Conservation (phyloP, 2,113 vertebrate genomes). For the Serinus canaria region DNA sequence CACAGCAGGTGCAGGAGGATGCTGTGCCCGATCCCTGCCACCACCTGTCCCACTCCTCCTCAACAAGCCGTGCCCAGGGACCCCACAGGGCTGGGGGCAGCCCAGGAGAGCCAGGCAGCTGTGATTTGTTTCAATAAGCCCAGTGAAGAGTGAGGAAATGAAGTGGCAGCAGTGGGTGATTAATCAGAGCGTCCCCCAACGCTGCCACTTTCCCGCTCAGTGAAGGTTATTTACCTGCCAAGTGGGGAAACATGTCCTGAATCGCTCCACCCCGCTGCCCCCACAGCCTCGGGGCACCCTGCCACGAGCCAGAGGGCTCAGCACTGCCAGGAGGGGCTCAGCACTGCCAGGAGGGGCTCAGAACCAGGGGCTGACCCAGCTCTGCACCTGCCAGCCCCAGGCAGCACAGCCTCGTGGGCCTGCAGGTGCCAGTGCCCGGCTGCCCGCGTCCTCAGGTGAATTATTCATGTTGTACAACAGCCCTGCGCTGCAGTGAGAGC, state of each 20-base stretch:
- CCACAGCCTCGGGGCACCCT: background rate
- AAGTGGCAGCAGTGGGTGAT: conserved; percentile 64
- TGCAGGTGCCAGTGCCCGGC: background rate
- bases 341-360: background rate
- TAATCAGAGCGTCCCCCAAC: conserved; percentile 63
- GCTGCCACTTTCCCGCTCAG: conserved; percentile 33
- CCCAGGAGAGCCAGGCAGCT: background rate
- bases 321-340: background rate
- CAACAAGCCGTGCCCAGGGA: rapidly evolving
- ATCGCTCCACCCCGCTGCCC: background rate
- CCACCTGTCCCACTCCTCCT: background rate
- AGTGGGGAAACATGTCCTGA: background rate
- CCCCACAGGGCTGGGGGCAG: background rate
- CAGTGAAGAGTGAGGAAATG: conserved; percentile 45
- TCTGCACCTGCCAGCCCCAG: background rate
- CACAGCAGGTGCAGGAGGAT: background rate
- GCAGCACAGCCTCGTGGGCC: background rate
- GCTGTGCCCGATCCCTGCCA: background rate
- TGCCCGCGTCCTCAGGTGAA: conserved; percentile 43
- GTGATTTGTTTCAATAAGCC: conserved; percentile 62
- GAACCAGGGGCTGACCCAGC: background rate
- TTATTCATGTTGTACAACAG: conserved; percentile 69
- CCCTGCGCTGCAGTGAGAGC: conserved; percentile 51
- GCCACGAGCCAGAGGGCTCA: background rate
- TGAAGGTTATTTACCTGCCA: conserved; percentile 68